Conservation (phyloP, 2,113 vertebrate species). For the Lophura nycthemera region DNA sequence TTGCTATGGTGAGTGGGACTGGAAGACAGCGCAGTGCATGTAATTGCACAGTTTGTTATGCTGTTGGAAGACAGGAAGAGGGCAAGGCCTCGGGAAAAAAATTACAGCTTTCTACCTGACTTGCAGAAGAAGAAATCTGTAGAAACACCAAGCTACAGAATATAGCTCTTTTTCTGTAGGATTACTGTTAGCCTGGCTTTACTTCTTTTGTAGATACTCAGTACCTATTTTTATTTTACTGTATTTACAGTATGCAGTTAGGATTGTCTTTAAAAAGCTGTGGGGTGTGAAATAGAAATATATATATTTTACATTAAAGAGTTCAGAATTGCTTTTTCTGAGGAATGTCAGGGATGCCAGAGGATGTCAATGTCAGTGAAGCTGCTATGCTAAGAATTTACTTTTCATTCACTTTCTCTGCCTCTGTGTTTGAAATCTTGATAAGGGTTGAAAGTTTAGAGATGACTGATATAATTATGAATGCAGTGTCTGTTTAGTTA, state of each 20-base stretch:
- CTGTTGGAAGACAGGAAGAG: not conserved
- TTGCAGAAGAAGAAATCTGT: not conserved
- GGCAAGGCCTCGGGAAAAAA: not conserved
- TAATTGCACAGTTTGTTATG: not conserved
- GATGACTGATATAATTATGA: constrained; percentile 29
- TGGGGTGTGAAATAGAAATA: constrained; percentile 53
- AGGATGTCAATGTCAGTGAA: constrained; percentile 34
- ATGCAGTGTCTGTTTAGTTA: constrained; percentile 55
- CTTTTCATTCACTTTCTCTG: constrained; percentile 5
- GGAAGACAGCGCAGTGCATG: not conserved
- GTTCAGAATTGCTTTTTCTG: constrained; percentile 31
- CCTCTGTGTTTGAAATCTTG: not conserved
- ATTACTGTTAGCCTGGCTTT: constrained; percentile 4
- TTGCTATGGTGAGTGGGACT: not conserved
- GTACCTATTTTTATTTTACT: constrained; percentile 29
- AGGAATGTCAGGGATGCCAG: constrained; percentile 4
- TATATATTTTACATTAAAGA: constrained; percentile 46
- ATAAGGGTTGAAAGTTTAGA: constrained; percentile 54
- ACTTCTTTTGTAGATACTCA: not conserved
- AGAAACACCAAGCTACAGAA: not conserved
- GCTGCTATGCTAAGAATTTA: not conserved
- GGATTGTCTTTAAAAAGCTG: constrained; percentile 55
- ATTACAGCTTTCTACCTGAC: not conserved
- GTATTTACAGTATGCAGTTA: constrained; percentile 30
- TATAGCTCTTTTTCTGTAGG: not conserved